A percentile compares a stretch with the other conserved stretches of the same genome.
phyloP scores from a whole-genome alignment of 2,113 vertebrate genomes.

The Ailurus styani region DNA sequence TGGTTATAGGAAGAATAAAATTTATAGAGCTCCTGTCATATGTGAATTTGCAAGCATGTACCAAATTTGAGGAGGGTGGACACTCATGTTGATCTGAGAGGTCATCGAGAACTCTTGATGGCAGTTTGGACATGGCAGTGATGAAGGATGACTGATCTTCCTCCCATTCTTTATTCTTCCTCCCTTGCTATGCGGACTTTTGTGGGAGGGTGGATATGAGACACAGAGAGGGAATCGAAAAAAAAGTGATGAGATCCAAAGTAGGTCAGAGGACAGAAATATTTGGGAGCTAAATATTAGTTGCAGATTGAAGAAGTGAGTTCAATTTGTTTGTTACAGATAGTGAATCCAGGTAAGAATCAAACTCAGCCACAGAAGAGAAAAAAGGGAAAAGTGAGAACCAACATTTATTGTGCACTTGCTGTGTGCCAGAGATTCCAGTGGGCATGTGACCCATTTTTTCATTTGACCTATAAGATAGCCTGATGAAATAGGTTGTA shows the following conservation, averaged over 20 bases:
- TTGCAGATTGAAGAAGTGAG: background rate
- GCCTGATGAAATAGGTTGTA: background rate
- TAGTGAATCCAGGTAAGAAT: background rate
- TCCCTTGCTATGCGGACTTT: background rate
- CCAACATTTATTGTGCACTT: background rate
- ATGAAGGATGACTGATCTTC: background rate
- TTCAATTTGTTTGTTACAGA: background rate
- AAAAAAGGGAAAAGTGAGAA: background rate
- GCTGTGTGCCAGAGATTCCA: background rate
- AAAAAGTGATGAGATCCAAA: constrained; percentile 32
- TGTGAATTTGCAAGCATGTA: constrained; percentile 12
- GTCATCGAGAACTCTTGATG: background rate
- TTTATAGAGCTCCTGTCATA: background rate
- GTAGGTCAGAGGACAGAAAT: background rate
- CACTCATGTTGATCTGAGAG: background rate
- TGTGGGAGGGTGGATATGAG: background rate
- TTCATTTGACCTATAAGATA: background rate
- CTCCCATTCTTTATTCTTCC: background rate
- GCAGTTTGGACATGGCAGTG: background rate
- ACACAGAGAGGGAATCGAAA: background rate
- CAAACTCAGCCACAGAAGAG: background rate
- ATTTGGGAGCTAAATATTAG: background rate
- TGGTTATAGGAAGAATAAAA: constrained; percentile 26
- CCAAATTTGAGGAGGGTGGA: background rate
- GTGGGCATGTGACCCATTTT: background rate